Evolutionary conservation across 2,113 vertebrate species (phyloP), one percentile per base, ranked within the genome.

Genomic region (Podarcis raffonei): DNA sequence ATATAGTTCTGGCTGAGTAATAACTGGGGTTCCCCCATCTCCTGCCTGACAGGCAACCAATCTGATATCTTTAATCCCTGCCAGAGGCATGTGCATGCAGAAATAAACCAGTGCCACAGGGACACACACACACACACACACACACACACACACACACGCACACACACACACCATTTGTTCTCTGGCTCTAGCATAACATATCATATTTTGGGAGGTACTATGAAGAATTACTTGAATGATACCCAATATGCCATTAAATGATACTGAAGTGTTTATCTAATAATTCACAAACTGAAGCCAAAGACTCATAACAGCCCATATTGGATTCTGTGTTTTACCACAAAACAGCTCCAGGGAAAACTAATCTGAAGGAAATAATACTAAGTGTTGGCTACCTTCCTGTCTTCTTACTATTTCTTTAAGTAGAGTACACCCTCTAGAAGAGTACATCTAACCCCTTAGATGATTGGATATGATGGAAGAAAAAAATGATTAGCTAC

Each of bases 131-230:
- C 42, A 9, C 42, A 48, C 48, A 48, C 48, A 53, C 48, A 53
- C 48, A 53, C 48, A 53, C 48, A 53, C 48, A 53, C 48, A 48
- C 48, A 48, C 48, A 53, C 48, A 53, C 48, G 12, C 48, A 48
- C 48, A 48, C 48, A 48, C 8, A 11, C 48, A 0, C 1, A 1
- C 2, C 12, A 79, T 13, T 62, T 4, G 3, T 39, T 48, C 37
- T 68, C 30, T 32, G 3, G 23, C 76, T 75, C 35, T 87, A 16
- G 18, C 5, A 91, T 48, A 84, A 30, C 39, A 65, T 16, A 25
- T 81, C 62, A 62, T 8, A 30, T 88, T 88, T 13, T 79, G 37
- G 48, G 87, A 91, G n/a, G 30, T 66, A 69, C 81, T 42, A 37
- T 30, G 69, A 86, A 35, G 1, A 27, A 5, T 25, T 30, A 13